A percentile compares a stretch with the other conserved stretches of the same genome.
Conservation (phyloP, 2,888 invertebrate genomes). For the Scaptomyza parva region DNA sequence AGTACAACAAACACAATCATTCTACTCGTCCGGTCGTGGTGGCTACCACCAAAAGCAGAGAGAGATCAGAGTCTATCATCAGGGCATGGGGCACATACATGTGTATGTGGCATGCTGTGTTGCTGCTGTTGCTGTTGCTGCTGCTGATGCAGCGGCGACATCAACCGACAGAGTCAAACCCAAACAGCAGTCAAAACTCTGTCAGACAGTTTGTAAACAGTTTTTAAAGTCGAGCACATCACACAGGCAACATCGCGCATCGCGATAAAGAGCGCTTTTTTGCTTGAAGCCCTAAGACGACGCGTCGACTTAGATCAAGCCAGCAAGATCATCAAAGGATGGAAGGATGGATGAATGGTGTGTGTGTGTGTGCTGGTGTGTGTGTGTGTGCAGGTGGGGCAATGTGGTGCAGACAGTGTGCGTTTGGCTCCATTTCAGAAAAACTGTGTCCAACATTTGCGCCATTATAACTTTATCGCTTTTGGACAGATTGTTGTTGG, state of each 20-base stretch:
- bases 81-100: conserved; percentile 23
- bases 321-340: neutral
- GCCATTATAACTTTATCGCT: conserved; percentile 81
- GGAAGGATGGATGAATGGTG: no score
- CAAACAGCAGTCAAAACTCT: conserved; percentile 76
- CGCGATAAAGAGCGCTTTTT: conserved; percentile 59
- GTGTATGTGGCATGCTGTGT: conserved; percentile 33
- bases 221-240: conserved; percentile 71
- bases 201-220: conserved; percentile 81
- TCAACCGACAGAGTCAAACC: conserved; percentile 46
- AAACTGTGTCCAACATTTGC: conserved; percentile 75
- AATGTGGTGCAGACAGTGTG: neutral
- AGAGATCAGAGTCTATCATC: conserved; percentile 41
- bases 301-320: conserved; percentile 46
- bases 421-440: conserved; percentile 55
- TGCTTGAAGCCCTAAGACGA: conserved; percentile 43
- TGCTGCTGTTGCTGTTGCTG: conserved; percentile 28
- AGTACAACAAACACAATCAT: conserved; percentile 42
- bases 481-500: conserved; percentile 81
- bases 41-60: conserved; percentile 15
- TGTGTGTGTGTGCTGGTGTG: no score
- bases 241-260: conserved; percentile 56
- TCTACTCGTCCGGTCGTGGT: conserved; percentile 30
- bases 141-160: conserved; percentile 74
- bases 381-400: no score